Evolutionary conservation across 2,888 invertebrate genomes (phyloP), one percentile per base, ranked within the genome.

Genomic region (Scaeva pyrastri): DNA sequence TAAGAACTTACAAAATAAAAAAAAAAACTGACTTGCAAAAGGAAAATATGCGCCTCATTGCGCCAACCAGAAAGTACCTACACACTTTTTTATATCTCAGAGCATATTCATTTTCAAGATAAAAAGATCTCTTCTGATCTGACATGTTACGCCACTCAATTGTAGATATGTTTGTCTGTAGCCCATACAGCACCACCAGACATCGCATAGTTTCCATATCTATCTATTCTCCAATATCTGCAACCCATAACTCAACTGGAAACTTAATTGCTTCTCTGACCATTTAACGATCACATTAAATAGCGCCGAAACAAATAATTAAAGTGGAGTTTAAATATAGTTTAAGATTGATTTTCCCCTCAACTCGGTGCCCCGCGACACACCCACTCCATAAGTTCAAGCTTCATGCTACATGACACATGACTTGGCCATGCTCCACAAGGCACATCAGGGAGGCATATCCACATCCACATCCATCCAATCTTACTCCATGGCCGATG

Each of bases 241-340:
- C 76, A 76, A 77, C 62, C 48, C 52, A 77, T 86, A 77, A 86
- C 81, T 77, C 86, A 81, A 81, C 86, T 81, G 77, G 74, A 77
- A 86, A 82, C 77, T 66, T 86, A 82, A 86, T 86, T 81, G 82
- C 84, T 88, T 78, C 84, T 87, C 85, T 76, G 86, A 85, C 79
- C 88, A 86, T 85, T 90, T 90, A 89, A 90, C 84, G 90, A 88
- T 88, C 86, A 88, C 89, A 90, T 91, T 89, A 89, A 89, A 88
- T 88, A 88, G 89, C 88, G 87, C 88, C 88, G 88, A 88, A 88
- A 88, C 88, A 88, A 89, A 89, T 89, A 88, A 88, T 89, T 89
- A 83, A 87, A 89, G 89, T 89, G 88, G 88, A 89, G 88, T 88
- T 89, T 89, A 86, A 86, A 86, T 86, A 74, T 86, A 86, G 82